Evolutionary conservation across 1,140 invertebrate species (phyloP), one percentile per base, ranked within the genome.

Genomic region (Armadillidium nasatum): DNA sequence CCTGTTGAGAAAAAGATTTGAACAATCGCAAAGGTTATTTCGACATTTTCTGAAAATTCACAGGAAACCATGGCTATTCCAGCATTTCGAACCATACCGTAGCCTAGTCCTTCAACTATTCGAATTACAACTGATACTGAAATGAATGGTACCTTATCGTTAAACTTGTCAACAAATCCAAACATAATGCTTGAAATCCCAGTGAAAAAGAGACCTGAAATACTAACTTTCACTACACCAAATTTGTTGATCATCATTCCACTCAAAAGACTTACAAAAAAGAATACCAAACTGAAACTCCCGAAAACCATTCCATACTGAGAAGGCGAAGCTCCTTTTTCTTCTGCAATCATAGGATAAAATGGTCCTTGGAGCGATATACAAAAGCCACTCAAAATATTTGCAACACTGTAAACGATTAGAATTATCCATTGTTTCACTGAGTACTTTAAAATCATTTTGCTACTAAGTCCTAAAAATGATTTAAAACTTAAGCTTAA

Each of bases 1-100:
- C 73, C 54, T 0, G 67, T 54, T 0, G 46, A 46, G 13, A 68
- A 75, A 43, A 23, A 75, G 2, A 23, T 75, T 44, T 68, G 23
- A 9, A 75, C 11, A 11, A 67, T 44, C 13, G 54, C 73, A 68
- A 75, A 75, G 11, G 54, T 43, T 21, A 15, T 44, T 23, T 54
- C 60, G 1, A 75, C 73, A 68, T 75, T 68, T 10, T 75, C 73
- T 0, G 73, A 23, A 75, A 75, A 75, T 43, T 75, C 73, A 44
- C 44, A 22, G 13, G 73, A 46, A 44, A 75, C 67, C 1, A 75
- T 75, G 7, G 46, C 68, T 13, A 66, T 43, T 43, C 46, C 50
- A 2, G 73, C 54, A 15, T 46, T 75, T 21, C 54, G 60, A 43
- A 75, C 54, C 11, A 44, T 54, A 33, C 54, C 73, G 60, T 75